Conservation (phyloP, 2,797 vertebrate species). For the Myotis findleyi region DNA sequence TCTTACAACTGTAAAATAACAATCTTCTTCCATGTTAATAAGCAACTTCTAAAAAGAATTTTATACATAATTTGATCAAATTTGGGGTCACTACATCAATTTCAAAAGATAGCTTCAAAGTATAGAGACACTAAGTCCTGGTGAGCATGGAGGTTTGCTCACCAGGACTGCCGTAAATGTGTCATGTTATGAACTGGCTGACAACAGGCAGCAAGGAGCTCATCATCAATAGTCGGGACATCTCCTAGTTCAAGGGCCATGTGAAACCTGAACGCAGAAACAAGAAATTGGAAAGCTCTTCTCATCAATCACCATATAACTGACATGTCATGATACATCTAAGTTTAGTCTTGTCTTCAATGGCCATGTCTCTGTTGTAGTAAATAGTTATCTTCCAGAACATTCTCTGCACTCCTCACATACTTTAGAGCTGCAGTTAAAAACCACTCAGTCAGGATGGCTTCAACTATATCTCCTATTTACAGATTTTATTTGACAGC, state of each 20-base stretch:
- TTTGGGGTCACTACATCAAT: slow-evolving; percentile 80
- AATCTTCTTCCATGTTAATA: slow-evolving; percentile 68
- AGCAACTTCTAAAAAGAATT: slow-evolving; percentile 73
- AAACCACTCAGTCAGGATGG: slow-evolving; percentile 78
- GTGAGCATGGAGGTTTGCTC: slow-evolving; percentile 32
- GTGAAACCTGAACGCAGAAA: slow-evolving; percentile 82
- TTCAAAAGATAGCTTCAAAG: slow-evolving; percentile 70
- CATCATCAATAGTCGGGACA: slow-evolving; percentile 74
- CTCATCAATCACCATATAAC: slow-evolving; percentile 39
- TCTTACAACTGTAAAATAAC: slow-evolving; percentile 68
- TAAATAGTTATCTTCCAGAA: slow-evolving; percentile 75
- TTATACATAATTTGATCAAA: slow-evolving; percentile 70
- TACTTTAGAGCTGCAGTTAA: slow-evolving; percentile 76
- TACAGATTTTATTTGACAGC: slow-evolving; percentile 81
- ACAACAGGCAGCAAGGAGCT: slow-evolving; percentile 16
- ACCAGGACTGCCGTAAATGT: slow-evolving; percentile 42
- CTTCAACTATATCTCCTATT: slow-evolving; percentile 81
- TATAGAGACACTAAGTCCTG: slow-evolving; percentile 53
- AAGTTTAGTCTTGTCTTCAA: slow-evolving; percentile 74
- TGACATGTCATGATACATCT: slow-evolving; percentile 46
- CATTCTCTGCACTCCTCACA: slow-evolving; percentile 69
- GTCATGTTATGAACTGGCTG: slow-evolving; percentile 54
- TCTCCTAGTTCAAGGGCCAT: slow-evolving; percentile 80
- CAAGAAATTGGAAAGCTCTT: slow-evolving; percentile 65
- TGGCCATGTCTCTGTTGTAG: slow-evolving; percentile 58